These are phyloP conservation scores for Oreochromis tanganicae DNA, from an alignment of 2,113 vertebrate species.

Conservation along the genomic window DNA sequence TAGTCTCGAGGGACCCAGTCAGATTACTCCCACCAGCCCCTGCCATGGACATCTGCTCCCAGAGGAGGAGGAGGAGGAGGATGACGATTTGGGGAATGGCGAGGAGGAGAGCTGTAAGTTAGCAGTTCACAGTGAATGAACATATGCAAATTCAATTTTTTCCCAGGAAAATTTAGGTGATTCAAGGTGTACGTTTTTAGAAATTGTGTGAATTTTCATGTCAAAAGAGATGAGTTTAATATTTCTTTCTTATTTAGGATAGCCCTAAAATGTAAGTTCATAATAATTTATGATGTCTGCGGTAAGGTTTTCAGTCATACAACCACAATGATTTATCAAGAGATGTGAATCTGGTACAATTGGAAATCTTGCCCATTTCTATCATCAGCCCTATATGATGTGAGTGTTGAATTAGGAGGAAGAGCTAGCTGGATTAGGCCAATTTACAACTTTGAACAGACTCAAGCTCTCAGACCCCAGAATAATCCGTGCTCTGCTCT, in stretches of 20 bases:
- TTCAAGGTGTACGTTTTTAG: neutral
- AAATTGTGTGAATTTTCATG: neutral
- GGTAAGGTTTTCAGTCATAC: neutral
- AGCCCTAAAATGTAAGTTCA: neutral
- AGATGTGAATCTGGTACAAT: neutral
- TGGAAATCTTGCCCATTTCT: neutral
- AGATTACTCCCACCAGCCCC: conserved; percentile 76
- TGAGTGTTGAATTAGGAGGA: neutral
- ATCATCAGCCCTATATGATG: neutral
- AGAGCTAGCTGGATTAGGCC: neutral
- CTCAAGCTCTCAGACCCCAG: neutral
- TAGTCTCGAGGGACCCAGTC: conserved; percentile 85
- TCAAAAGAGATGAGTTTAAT: neutral
- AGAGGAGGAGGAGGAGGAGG: conserved; percentile 66
- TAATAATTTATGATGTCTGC: neutral
- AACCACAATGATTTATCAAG: neutral
- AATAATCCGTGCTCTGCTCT: neutral
- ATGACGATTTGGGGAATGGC: conserved; percentile 63
- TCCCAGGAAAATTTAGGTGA: neutral
- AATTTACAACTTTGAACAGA: neutral
- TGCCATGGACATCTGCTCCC: conserved; percentile 74
- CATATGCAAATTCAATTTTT: neutral
- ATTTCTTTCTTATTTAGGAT: neutral
- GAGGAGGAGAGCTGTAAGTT: conserved; percentile 71
- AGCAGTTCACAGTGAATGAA: neutral